Conservation (phyloP, 1,140 invertebrate genomes). For the Sinonovacula constricta region DNA sequence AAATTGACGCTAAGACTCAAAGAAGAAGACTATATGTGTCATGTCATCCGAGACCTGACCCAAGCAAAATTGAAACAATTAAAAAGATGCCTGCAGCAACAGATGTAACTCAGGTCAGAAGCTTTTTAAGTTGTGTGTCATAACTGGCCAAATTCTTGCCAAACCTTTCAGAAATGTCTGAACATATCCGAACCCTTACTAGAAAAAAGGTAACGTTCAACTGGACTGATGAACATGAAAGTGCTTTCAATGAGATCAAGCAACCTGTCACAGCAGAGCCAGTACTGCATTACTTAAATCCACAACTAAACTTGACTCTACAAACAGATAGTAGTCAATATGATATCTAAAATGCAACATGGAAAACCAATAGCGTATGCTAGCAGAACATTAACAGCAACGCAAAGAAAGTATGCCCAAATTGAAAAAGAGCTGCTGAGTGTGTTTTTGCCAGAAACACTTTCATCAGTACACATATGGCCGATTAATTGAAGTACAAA, state of each 20-base stretch:
- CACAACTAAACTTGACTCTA: slow-evolving; percentile 43
- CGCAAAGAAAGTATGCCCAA: slow-evolving; percentile 78
- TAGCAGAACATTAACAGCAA: slow-evolving; percentile 75
- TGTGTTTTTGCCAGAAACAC: slow-evolving; percentile 79
- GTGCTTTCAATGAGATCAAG: slow-evolving; percentile 57
- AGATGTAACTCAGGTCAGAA: slow-evolving; percentile 5
- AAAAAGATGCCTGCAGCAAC: too few species aligned
- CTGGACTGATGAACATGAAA: slow-evolving; percentile 73
- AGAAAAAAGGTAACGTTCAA: slow-evolving; percentile 50
- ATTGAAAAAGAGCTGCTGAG: slow-evolving; percentile 79
- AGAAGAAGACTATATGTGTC: too few species aligned
- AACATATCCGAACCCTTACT: slow-evolving; percentile 60
- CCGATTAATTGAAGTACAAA: slow-evolving; percentile 66
- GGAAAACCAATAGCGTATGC: slow-evolving; percentile 78
- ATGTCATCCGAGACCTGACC: too few species aligned
- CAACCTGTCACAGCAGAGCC: slow-evolving; percentile 49
- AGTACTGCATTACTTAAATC: slow-evolving; percentile 59
- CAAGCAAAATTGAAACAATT: too few species aligned
- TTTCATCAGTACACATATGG: slow-evolving; percentile 57
- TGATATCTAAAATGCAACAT: slow-evolving; percentile 78
- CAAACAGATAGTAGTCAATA: slow-evolving; percentile 57
- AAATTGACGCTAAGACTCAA: too few species aligned
- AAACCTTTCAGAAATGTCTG: slow-evolving; percentile 34
- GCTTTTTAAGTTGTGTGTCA: slow-evolving; percentile 48
- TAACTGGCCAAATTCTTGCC: slow-evolving; percentile 60